These are phyloP conservation scores for Hyaena hyaena DNA, from an alignment of 2,113 vertebrate species.

Conservation along the genomic window DNA sequence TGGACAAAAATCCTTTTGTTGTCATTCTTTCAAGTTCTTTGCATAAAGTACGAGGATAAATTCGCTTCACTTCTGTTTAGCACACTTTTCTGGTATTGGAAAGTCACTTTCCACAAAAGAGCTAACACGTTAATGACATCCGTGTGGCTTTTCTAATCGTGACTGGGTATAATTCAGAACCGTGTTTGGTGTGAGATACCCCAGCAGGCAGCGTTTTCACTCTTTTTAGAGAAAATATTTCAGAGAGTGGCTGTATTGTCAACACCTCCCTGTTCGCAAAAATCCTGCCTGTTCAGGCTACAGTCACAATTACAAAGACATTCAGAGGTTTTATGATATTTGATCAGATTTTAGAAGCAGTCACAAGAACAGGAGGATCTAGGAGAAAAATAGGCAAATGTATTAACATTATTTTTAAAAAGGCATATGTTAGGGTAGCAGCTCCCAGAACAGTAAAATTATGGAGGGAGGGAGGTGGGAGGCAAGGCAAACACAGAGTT, in stretches of 20 bases:
- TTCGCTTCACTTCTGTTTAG: not conserved
- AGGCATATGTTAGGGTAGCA: not conserved
- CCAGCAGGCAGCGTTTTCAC: slow-evolving; percentile 41
- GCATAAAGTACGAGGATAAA: not conserved
- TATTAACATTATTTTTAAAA: not conserved
- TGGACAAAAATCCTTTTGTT: not conserved
- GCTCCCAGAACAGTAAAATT: not conserved
- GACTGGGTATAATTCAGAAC: not conserved
- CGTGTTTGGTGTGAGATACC: not conserved
- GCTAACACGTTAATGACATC: not conserved
- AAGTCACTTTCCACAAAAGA: slow-evolving; percentile 33
- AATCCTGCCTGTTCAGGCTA: not conserved
- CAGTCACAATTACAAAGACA: not conserved
- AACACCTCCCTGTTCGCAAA: slow-evolving; percentile 22
- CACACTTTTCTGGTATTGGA: not conserved
- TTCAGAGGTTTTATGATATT: slow-evolving; percentile 18
- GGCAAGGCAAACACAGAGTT: not conserved
- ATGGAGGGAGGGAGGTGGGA: no score
- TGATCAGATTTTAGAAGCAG: not conserved
- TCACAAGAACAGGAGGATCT: not conserved
- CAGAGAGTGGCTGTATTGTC: not conserved
- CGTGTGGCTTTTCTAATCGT: not conserved
- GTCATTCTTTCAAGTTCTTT: not conserved
- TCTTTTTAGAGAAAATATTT: slow-evolving; percentile 48
- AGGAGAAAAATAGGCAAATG: not conserved